Evolutionary conservation across 2,797 vertebrate genomes (phyloP).

Genomic region (Peromyscus eremicus): DNA sequence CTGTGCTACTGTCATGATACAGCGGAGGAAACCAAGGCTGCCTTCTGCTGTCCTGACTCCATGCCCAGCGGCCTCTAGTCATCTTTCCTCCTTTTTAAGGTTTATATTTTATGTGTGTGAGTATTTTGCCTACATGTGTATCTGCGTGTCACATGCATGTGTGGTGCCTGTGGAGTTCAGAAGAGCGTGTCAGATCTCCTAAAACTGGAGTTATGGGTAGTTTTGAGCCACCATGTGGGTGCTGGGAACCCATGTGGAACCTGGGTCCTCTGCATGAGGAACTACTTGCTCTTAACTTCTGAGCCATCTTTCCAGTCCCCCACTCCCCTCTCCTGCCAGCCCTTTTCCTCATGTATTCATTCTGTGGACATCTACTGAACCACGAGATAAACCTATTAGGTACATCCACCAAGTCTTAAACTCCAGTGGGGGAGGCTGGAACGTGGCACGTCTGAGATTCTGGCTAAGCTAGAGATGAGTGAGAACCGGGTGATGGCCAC

Average conservation of each 20-base stretch:
- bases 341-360: neutral
- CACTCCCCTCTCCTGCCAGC: neutral
- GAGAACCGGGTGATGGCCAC: neutral
- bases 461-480: neutral
- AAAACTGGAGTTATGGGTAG: neutral
- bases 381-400: neutral
- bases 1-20: rapidly evolving
- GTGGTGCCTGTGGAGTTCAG: neutral
- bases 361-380: rapidly evolving
- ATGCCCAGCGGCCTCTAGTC: neutral
- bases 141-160: neutral
- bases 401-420: neutral
- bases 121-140: neutral
- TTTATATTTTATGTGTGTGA: neutral
- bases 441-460: neutral
- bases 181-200: neutral
- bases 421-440: neutral
- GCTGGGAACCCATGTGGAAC: neutral
- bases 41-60: neutral
- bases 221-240: neutral
- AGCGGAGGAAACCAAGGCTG: neutral
- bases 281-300: neutral
- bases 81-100: neutral
- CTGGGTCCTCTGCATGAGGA: neutral
- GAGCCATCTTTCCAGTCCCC: neutral